Base-by-base conservation (phyloP, 2,797 vertebrate genomes). In the Aplochiton taeniatus region DNA sequence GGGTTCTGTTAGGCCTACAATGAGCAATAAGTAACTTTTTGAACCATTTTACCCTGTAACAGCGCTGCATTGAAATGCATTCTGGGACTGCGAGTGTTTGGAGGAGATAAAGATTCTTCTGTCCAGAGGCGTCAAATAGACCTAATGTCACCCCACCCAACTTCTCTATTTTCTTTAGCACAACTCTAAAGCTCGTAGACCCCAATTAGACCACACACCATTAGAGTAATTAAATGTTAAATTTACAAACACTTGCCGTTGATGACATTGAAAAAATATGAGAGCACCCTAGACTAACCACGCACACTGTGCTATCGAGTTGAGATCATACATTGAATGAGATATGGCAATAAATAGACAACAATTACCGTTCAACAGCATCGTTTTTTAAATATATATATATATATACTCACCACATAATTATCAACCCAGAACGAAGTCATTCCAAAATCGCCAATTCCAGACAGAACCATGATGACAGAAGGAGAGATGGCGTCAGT, bases 31-130 rank as follows among this genome's bases (percentile, higher is more conserved):
- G 31, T 31, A 31, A 31, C 31, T 31, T 31, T 31, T 6, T 31
- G 2, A 31, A 14, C 46, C 7, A 1, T 41, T 49, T 20, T 52
- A 69, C 61, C 51, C 46, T 17, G n/a, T n/a, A 8, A 50, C 12
- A 60, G 43, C 41, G 18, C 9, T 13, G 63, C 18, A 60, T 60
- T 41, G 61, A 17, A 61, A 65, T 59, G 74, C 61, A 65, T 57
- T 52, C 58, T 70, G 80, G 44, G 70, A 80, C 42, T 42, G 55
- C 80, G 65, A 82, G 74, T 91, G 89, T 83, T 86, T 19, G 8
- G 19, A 1, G 67, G 69, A 89, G 89, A 91, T 91, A 90, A 89
- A 84, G 72, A 82, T 0, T 49, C 84, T 69, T 72, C 74, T 58
- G 31, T 70, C 52, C 69, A 77, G 61, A 77, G 69, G 69, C 58